These are phyloP conservation scores for Anolis sagrei DNA, from an alignment of 2,113 vertebrate species.

Conservation along the genomic window DNA sequence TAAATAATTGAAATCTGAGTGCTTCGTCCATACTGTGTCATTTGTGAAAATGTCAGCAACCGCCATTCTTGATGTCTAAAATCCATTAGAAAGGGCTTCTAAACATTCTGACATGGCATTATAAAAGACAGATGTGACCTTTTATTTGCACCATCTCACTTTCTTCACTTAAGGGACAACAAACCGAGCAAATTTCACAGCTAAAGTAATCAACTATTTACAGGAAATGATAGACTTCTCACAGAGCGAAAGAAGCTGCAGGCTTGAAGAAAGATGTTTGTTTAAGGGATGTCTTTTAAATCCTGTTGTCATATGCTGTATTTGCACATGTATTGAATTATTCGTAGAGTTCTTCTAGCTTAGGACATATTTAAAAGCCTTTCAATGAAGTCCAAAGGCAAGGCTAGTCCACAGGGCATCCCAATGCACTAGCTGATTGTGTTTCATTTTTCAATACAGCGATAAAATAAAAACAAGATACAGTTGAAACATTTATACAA, in stretches of 20 bases:
- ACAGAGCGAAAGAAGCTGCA: neutral
- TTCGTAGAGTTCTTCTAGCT: neutral
- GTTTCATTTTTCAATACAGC: too few species aligned
- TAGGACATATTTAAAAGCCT: neutral
- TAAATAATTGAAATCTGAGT: constrained; percentile 46
- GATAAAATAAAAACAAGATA: too few species aligned
- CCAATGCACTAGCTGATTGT: too few species aligned
- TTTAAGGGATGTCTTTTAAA: neutral
- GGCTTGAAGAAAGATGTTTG: neutral
- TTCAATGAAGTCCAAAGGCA: neutral
- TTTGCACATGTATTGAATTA: neutral
- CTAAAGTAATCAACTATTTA: neutral
- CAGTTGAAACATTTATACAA: too few species aligned
- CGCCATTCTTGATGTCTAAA: constrained; percentile 33
- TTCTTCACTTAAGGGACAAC: constrained; percentile 24
- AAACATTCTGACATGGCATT: constrained; percentile 14
- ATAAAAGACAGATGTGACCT: neutral
- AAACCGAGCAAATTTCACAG: neutral
- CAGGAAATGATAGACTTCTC: constrained; percentile 7
- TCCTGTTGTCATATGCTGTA: neutral
- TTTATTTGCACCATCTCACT: neutral
- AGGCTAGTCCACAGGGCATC: neutral
- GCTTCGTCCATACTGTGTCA: constrained; percentile 21
- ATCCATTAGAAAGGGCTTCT: neutral
- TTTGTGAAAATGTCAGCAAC: constrained; percentile 43